Conservation (phyloP, 2,888 invertebrate species). For the Adelognathus sp. region DNA sequence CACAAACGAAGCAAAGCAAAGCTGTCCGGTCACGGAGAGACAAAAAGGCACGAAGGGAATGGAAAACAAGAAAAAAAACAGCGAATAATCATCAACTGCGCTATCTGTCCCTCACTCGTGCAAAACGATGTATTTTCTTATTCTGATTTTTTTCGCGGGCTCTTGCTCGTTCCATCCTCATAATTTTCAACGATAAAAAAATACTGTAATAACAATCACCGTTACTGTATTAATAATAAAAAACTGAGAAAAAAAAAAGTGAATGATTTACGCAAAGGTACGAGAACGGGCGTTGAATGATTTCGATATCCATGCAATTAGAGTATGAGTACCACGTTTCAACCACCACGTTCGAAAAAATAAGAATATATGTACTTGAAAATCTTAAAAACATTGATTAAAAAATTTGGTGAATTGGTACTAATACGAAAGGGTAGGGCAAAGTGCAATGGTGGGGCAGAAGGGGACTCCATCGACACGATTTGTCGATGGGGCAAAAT, state of each 20-base stretch:
- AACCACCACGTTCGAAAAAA: too few relatives aligned
- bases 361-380: too few relatives aligned
- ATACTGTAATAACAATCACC: constrained; percentile 75
- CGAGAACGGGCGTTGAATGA: constrained; percentile 8
- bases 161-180: constrained; percentile 71
- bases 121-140: constrained; percentile 76
- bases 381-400: too few relatives aligned
- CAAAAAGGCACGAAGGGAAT: constrained; percentile 1
- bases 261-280: constrained; percentile 39
- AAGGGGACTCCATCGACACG: too few relatives aligned
- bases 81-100: constrained; percentile 47
- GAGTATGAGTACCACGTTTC: too few relatives aligned
- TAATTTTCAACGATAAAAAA: constrained; percentile 65
- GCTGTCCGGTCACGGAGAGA: constrained; percentile 7
- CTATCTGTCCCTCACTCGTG: constrained; percentile 64
- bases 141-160: constrained; percentile 72
- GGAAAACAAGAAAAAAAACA: constrained; percentile 22
- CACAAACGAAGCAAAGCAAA: constrained; percentile 2
- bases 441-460: too few relatives aligned
- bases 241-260: too few relatives aligned
- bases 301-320: too few relatives aligned
- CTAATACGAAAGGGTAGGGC: too few relatives aligned
- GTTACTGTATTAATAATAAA: constrained; percentile 75
- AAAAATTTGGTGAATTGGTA: too few relatives aligned
- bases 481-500: too few relatives aligned